Base-by-base conservation (phyloP, 1,140 invertebrate genomes). In the Oreohelix idahoensis region DNA sequence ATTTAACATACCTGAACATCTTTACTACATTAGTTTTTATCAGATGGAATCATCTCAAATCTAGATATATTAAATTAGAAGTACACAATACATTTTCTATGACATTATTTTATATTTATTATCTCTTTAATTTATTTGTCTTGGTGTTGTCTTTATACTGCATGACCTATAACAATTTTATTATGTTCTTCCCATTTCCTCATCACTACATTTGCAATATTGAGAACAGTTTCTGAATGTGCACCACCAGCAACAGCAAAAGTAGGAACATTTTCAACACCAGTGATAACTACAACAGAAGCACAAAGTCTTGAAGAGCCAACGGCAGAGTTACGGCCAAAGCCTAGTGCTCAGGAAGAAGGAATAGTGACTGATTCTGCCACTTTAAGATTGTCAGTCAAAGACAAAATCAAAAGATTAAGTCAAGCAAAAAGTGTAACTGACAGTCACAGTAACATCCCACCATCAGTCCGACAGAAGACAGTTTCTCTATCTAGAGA, bases 371-470 rank as follows among this genome's bases (percentile, higher is more conserved):
- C 84, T 26, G 87, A 88, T 70, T 87, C 87, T 10, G 79, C 80
- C 32, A 88, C 87, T 13, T 70, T 87, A 42, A 71, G 87, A 29
- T 20, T 87, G 45, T 86, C 85, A 4, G 86, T 88, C 2, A 84
- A 86, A 69, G 87, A 88, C 49, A 88, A 88, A 84, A 86, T 88
- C 66, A 86, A 87, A 75, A 74, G 84, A 29, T 51, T 88, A 26
- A 86, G 85, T 77, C 74, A 84, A 49, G 77, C 80, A 63, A 78
- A 79, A 63, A 39, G 75, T 45, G 63, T 58, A 29, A 49, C 58
- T 23, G 66, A 63, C n/a, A 29, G 36, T 36, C 71, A 76, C 0
- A 75, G 39, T 20, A 32, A 53, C 2, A 51, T 29, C 17, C 42
- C 83, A 20, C 38, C 73, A 13, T n/a, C 69, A 51, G 20, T 66